Base-by-base conservation (phyloP, 2,888 invertebrate genomes). In the Pristionchus fissidentatus region DNA sequence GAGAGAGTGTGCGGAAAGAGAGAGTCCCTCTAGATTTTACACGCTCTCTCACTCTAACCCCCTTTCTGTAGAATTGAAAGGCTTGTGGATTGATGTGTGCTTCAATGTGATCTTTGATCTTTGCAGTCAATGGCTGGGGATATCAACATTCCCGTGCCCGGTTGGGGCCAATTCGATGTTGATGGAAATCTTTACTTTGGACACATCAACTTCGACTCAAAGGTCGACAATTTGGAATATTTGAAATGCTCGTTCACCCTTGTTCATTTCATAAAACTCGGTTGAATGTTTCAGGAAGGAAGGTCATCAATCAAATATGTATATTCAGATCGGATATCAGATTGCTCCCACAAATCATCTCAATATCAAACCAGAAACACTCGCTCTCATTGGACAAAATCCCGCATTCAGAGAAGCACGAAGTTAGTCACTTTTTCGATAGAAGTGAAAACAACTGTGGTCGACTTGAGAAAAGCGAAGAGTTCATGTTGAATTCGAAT, bases 141-240 rank as follows among this genome's bases (percentile, higher is more conserved):
- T 80, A 73, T 91, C 82, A 90, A 90, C 46, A 84, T 91, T 22
- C 91, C 91, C 5, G 84, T 90, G n/a, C 90, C 90, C 1, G 90
- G 90, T n/a, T 90, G 90, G 91, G 91, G 91, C 15, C 89, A 90
- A 66, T 90, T 87, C 43, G 91, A 91, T 75, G 85, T 91, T 32
- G 90, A 90, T 79, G 88, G 88, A 8, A 90, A 89, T 82, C 60
- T 90, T 15, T 89, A 89, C 81, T 88, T 78, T 41, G 90, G 89
- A 26, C 83, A 87, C 79, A 90, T 89, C 82, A 90, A 90, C 78
- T 70, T 84, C 13, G 88, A 89, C 62, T 70, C 85, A 1, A 89
- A 89, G 52, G 87, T 84, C n/a, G 62, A 62, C 15, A 62, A 32
- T 15, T 15, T 19, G 19, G 62, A 32, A 62, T 19, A 10, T 62